A percentile compares a stretch with the other conserved stretches of the same genome.
These are phyloP conservation scores for Macaria liturata DNA, from an alignment of 2,888 invertebrate genomes.

Conservation along the genomic window DNA sequence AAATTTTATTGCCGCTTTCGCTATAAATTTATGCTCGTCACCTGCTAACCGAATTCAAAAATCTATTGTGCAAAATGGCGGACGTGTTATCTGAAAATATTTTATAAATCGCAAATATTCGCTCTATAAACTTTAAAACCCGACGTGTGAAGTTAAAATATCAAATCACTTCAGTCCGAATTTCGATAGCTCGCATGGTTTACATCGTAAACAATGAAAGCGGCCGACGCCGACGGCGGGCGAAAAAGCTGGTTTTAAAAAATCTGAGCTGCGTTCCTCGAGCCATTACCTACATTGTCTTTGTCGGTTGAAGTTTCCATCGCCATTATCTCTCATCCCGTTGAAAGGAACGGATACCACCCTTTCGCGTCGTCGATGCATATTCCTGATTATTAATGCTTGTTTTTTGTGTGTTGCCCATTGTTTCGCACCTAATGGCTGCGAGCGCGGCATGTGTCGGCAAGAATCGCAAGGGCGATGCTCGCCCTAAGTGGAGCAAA, in stretches of 20 bases:
- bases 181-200: slow-evolving; percentile 22
- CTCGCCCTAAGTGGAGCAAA: slow-evolving; percentile 80
- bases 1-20: no score
- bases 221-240: slow-evolving; percentile 4
- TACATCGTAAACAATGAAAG: slow-evolving; percentile 28
- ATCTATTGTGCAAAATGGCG: neutral
- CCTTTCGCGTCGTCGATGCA: slow-evolving; percentile 67
- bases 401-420: slow-evolving; percentile 76
- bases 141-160: slow-evolving; percentile 22
- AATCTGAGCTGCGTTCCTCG: slow-evolving; percentile 40
- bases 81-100: neutral
- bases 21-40: no score
- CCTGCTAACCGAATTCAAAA: no score
- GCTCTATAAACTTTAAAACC: slow-evolving; percentile 4
- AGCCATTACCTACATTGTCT: slow-evolving; percentile 60
- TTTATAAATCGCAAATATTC: slow-evolving; percentile 1
- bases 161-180: slow-evolving; percentile 22
- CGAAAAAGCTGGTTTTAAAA: slow-evolving; percentile 22
- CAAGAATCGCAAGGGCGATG: slow-evolving; percentile 76
- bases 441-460: slow-evolving; percentile 73
- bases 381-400: slow-evolving; percentile 81
- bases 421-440: slow-evolving; percentile 75
- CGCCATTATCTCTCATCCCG: slow-evolving; percentile 61
- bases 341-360: slow-evolving; percentile 55
- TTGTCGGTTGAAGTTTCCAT: slow-evolving; percentile 64